A percentile compares a stretch with the other conserved stretches of the same genome.
Evolutionary conservation across 2,888 invertebrate genomes (phyloP).

Genomic region (Lottia gigantea): DNA sequence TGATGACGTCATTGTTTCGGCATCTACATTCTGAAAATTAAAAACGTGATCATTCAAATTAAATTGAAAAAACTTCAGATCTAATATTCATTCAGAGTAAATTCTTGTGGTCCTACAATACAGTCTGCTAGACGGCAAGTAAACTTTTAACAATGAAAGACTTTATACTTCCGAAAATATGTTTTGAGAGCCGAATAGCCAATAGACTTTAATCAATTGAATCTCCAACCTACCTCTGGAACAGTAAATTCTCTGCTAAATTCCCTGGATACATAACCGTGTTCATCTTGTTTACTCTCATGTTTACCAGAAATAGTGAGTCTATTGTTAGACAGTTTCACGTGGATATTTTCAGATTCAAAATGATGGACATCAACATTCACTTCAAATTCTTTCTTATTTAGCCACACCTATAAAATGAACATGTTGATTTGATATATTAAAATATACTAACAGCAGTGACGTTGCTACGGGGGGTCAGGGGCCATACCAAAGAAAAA

Average conservation of each 20-base stretch:
- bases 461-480: no score
- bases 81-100: no score
- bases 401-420: constrained; percentile 37
- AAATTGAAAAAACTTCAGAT: no score
- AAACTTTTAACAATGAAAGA: no score
- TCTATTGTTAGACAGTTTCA: constrained; percentile 37
- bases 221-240: constrained; percentile 37
- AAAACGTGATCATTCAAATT: not conserved
- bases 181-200: no score
- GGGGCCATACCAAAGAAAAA: no score
- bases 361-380: constrained; percentile 42
- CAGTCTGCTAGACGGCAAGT: no score
- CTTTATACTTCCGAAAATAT: no score
- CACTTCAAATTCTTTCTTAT: constrained; percentile 36
- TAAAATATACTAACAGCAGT: not conserved
- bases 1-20: constrained; percentile 36
- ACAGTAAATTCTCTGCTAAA: constrained; percentile 40
- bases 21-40: constrained; percentile 42
- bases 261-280: constrained; percentile 40
- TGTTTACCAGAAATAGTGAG: constrained; percentile 48
- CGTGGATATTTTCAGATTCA: constrained; percentile 39
- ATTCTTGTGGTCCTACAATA: no score
- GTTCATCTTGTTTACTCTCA: constrained; percentile 41
- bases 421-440: not conserved
- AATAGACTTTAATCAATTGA: no score